A percentile compares a stretch with the other conserved stretches of the same genome.
These are phyloP conservation scores for Ypsolopha sequella DNA, from an alignment of 2,888 invertebrate species.

Conservation along the genomic window DNA sequence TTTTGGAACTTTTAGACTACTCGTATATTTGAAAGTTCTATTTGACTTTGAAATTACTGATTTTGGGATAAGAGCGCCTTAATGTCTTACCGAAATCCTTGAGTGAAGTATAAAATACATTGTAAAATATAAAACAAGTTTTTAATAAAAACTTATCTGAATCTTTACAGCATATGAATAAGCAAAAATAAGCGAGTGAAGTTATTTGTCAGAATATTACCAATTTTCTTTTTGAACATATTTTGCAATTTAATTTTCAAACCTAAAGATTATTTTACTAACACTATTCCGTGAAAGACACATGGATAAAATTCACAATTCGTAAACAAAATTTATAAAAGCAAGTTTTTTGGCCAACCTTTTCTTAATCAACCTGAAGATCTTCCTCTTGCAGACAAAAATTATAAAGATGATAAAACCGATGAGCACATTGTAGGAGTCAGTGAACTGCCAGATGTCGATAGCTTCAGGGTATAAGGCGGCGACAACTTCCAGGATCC, in stretches of 20 bases:
- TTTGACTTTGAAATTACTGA: too few relatives aligned
- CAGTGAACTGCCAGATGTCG: conserved; percentile 72
- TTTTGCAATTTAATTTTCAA: too few relatives aligned
- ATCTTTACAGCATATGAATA: neutral
- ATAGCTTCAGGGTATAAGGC: conserved; percentile 61
- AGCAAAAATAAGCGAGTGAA: neutral
- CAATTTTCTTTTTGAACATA: too few relatives aligned
- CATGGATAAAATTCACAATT: too few relatives aligned
- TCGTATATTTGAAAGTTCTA: neutral
- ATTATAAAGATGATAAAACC: conserved; percentile 79
- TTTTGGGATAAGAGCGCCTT: too few relatives aligned
- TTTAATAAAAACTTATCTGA: neutral
- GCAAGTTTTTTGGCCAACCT: conserved; percentile 43
- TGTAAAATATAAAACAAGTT: neutral
- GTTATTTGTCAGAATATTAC: too few relatives aligned
- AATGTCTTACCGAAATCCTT: too few relatives aligned
- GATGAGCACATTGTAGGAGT: conserved; percentile 76
- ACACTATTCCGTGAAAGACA: too few relatives aligned
- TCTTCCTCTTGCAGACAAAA: conserved; percentile 80
- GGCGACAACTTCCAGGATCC: conserved; percentile 80
- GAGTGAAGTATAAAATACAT: neutral
- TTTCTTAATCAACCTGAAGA: conserved; percentile 71
- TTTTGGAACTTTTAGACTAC: neutral
- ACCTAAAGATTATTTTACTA: too few relatives aligned
- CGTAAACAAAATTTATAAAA: too few relatives aligned